phyloP scores from a whole-genome alignment of 2,888 invertebrate genomes.

The Drosophila ustulata region DNA sequence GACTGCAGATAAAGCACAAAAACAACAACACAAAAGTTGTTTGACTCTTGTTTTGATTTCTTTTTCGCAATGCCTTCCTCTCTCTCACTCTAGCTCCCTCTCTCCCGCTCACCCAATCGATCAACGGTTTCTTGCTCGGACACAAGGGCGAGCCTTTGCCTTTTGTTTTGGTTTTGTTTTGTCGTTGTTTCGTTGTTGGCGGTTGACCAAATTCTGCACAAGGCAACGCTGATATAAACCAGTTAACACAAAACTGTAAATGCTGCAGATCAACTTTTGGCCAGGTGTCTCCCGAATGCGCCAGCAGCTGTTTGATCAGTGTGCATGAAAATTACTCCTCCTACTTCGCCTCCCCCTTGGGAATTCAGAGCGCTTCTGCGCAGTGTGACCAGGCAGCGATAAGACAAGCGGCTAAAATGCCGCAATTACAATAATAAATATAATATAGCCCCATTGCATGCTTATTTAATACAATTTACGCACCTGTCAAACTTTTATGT shows the following conservation, averaged over 20 bases:
- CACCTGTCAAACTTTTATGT: slow-evolving; percentile 28
- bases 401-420: slow-evolving; percentile 16
- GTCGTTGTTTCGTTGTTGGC: neutral
- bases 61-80: slow-evolving; percentile 33
- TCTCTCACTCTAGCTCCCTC: slow-evolving; percentile 2
- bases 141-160: slow-evolving; percentile 23
- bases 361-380: slow-evolving; percentile 31
- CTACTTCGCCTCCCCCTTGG: neutral
- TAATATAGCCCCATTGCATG: neutral
- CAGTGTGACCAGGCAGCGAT: slow-evolving; percentile 22
- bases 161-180: neutral
- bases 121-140: slow-evolving; percentile 51
- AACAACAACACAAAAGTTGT: slow-evolving; percentile 46
- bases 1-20: slow-evolving; percentile 10
- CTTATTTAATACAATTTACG: slow-evolving; percentile 29
- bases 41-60: slow-evolving; percentile 51
- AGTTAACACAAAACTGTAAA: slow-evolving; percentile 49
- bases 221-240: slow-evolving; percentile 39
- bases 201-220: slow-evolving; percentile 40
- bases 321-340: slow-evolving; percentile 22
- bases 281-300: slow-evolving; percentile 43
- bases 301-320: slow-evolving; percentile 51
- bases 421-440: slow-evolving; percentile 11
- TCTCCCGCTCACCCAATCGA: slow-evolving; percentile 15
- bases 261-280: slow-evolving; percentile 32